Conservation (phyloP, 92 coral and sea anemone genomes). For the Phenganax marumi region DNA sequence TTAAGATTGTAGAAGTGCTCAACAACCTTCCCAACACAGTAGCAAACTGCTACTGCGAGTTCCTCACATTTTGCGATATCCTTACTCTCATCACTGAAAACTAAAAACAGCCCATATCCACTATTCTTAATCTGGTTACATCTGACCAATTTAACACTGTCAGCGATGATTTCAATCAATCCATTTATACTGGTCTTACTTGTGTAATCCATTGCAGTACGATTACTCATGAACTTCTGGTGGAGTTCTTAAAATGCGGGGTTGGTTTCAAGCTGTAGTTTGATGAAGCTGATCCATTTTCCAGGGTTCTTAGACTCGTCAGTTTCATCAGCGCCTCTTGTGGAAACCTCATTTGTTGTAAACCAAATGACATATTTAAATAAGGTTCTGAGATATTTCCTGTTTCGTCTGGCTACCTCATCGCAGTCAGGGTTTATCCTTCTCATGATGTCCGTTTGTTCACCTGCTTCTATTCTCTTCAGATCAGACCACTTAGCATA, state of each 20-base stretch:
- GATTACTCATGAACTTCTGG: constrained; percentile 28
- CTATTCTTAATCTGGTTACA: constrained; percentile 21
- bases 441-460: constrained; percentile 3
- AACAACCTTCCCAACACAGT: constrained; percentile 31
- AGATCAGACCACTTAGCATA: constrained; percentile 17
- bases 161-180: constrained; percentile 19
- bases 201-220: constrained; percentile 27
- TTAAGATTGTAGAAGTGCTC: constrained; percentile 8
- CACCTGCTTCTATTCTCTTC: constrained; percentile 8
- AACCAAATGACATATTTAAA: constrained; percentile 25
- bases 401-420: constrained; percentile 24
- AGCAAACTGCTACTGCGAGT: constrained; percentile 24
- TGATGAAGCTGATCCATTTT: constrained; percentile 29
- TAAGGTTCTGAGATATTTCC: constrained; percentile 7
- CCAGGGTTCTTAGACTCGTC: constrained; percentile 29
- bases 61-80: constrained; percentile 14
- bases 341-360: constrained; percentile 19
- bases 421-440: constrained; percentile 19
- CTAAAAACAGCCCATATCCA: constrained; percentile 11
- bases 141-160: constrained; percentile 7
- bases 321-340: constrained; percentile 31
- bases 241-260: constrained; percentile 12
- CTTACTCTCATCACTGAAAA: constrained; percentile 9
- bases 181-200: constrained; percentile 27
- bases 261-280: constrained; percentile 21